Conservation (phyloP, 2,888 invertebrate species). For the Orchestes rusci region DNA sequence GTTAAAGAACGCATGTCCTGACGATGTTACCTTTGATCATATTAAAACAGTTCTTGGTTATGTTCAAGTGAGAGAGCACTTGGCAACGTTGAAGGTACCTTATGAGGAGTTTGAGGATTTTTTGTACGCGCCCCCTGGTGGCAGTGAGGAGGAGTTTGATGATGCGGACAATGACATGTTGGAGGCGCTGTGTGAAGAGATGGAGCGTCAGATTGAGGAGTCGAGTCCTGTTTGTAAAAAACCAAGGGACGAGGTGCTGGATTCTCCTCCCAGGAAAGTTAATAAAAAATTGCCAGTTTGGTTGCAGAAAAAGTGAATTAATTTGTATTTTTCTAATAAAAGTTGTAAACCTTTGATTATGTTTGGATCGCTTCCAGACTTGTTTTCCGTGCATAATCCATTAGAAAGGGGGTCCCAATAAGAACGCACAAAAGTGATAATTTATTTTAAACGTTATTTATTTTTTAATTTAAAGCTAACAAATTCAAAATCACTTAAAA, state of each 20-base stretch:
- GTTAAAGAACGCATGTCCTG: constrained; percentile 38
- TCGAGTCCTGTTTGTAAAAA: neutral
- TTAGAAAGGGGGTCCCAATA: too few species aligned
- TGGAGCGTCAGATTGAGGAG: constrained; percentile 15
- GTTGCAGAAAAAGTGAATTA: neutral
- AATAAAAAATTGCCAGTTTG: neutral
- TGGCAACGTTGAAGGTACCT: constrained; percentile 29
- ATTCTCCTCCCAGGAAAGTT: neutral
- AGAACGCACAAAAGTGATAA: too few species aligned
- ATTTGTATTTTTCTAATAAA: too few species aligned
- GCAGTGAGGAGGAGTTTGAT: constrained; percentile 1
- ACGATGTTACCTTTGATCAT: constrained; percentile 35
- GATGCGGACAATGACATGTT: constrained; percentile 14
- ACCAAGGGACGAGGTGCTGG: neutral
- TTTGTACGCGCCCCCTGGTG: constrained; percentile 2
- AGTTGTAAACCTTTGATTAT: too few species aligned
- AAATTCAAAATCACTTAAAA: too few species aligned
- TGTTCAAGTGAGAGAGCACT: constrained; percentile 35
- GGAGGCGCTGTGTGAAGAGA: constrained; percentile 17
- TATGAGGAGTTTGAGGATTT: constrained; percentile 37
- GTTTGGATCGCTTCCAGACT: too few species aligned
- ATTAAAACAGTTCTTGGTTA: constrained; percentile 36
- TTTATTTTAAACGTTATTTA: too few species aligned
- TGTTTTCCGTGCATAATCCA: too few species aligned
- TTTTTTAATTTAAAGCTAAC: too few species aligned